phyloP scores from a whole-genome alignment of 2,888 invertebrate genomes.

The Leucoma salicis region DNA sequence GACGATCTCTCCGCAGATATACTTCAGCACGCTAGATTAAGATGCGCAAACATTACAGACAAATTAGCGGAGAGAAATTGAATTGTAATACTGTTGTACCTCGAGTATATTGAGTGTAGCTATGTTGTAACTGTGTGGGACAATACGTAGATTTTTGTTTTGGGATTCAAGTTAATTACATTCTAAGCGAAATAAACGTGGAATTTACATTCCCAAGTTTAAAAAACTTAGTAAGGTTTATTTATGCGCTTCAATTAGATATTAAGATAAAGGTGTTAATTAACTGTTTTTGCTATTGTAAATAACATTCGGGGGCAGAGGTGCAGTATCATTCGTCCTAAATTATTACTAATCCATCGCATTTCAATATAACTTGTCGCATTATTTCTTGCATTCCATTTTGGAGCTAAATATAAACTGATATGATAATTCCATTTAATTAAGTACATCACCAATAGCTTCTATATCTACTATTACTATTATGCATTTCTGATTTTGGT shows the following conservation, averaged over 20 bases:
- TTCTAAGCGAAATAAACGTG: neutral
- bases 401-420: neutral
- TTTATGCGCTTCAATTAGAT: slow-evolving; percentile 16
- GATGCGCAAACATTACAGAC: slow-evolving; percentile 89
- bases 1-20: slow-evolving; percentile 95
- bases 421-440: neutral
- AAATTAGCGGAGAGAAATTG: slow-evolving; percentile 80
- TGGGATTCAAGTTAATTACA: no score
- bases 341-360: neutral
- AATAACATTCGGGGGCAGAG: neutral
- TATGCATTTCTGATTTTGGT: slow-evolving; percentile 17
- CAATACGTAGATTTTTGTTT: no score
- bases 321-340: no score
- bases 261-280: slow-evolving; percentile 37
- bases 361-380: neutral
- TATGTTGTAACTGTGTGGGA: no score
- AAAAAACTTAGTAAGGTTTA: neutral
- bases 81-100: neutral
- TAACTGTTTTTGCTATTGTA: slow-evolving; percentile 3
- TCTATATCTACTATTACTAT: neutral
- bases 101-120: neutral
- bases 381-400: slow-evolving; percentile 1
- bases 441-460: slow-evolving; percentile 1
- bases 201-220: neutral
- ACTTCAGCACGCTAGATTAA: slow-evolving; percentile 86